Conservation (phyloP, 2,113 vertebrate species). For the Numenius arquata region DNA sequence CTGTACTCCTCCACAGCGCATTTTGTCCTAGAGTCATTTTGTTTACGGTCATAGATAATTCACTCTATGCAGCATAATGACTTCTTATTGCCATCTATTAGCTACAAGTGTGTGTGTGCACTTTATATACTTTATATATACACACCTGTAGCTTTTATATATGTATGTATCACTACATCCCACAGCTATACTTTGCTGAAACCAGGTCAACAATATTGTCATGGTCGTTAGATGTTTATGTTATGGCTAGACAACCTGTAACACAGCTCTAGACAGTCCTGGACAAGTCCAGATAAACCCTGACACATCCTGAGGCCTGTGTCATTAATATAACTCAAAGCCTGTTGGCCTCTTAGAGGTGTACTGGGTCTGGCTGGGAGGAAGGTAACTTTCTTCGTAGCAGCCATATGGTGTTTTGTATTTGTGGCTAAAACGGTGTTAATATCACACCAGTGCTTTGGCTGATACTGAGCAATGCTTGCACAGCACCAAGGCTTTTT, state of each 20-base stretch:
- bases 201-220: background rate
- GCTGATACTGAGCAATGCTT: background rate
- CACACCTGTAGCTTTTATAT: background rate
- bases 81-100: background rate
- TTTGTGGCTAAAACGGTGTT: background rate
- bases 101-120: background rate
- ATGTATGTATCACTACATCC: background rate
- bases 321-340: background rate
- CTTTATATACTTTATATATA: background rate
- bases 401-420: background rate
- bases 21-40: background rate
- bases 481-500: background rate
- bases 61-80: background rate
- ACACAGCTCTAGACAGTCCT: background rate
- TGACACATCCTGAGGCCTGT: background rate
- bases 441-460: background rate
- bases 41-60: background rate
- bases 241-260: background rate
- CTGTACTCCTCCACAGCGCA: fast-evolving
- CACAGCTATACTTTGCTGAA: background rate
- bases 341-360: background rate
- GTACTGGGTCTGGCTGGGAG: background rate
- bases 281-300: background rate
- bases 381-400: background rate
- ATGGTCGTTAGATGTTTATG: background rate